Evolutionary conservation across 2,113 vertebrate species (phyloP).

Genomic region (Microtus oregoni): DNA sequence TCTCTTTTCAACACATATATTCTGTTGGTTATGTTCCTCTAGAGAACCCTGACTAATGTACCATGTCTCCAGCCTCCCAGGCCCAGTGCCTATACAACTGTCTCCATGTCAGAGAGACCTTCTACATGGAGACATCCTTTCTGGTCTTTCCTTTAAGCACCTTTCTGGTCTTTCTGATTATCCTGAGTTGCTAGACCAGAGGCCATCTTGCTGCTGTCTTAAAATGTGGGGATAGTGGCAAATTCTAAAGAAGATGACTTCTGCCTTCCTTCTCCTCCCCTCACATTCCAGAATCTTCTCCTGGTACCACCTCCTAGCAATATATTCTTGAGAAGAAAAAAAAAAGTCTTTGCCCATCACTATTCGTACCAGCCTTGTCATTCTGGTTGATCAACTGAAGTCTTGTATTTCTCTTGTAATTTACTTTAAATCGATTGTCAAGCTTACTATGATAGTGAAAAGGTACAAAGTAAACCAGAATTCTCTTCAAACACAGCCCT

Average conservation of each 20-base stretch:
- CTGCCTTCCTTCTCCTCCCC: neutral
- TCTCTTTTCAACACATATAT: neutral
- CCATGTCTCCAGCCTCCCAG: neutral
- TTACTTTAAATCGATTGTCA: conserved; percentile 14
- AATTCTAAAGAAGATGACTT: neutral
- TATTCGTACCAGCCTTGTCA: neutral
- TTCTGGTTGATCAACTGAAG: neutral
- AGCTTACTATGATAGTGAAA: neutral
- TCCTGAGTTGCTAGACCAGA: neutral
- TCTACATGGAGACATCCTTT: neutral
- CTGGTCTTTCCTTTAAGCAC: neutral
- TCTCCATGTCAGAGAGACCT: neutral
- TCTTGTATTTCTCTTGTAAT: neutral
- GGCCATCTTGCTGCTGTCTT: neutral
- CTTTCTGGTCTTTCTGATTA: neutral
- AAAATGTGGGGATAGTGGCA: neutral
- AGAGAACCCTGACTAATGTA: neutral
- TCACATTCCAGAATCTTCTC: neutral
- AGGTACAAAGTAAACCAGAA: neutral
- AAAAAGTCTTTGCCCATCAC: neutral
- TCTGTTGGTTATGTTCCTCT: neutral
- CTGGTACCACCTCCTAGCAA: neutral
- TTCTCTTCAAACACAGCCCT: neutral
- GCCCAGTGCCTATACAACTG: neutral
- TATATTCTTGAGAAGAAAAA: neutral